Evolutionary conservation across 2,888 invertebrate genomes (phyloP).

Genomic region (Cantharis rustica): DNA sequence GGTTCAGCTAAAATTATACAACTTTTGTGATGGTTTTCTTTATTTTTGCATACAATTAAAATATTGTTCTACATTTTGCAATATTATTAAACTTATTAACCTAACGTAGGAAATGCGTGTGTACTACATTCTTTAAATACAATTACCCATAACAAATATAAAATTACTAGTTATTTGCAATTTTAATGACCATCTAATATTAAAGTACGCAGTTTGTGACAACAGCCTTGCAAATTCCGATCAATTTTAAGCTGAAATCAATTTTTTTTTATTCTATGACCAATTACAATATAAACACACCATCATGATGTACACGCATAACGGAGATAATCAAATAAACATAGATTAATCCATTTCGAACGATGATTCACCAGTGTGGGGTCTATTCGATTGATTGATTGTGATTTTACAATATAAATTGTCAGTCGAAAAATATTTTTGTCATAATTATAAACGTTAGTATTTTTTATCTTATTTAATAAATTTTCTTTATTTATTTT

Average conservation of each 20-base stretch:
- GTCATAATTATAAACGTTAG: neutral
- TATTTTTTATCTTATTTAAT: neutral
- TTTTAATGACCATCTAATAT: neutral
- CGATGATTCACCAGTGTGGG: conserved; percentile 39
- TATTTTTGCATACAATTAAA: neutral
- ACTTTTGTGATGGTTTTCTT: neutral
- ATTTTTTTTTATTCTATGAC: neutral
- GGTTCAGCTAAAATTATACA: neutral
- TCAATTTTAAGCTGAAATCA: neutral
- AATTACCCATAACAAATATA: neutral
- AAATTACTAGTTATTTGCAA: neutral
- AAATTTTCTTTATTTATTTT: neutral
- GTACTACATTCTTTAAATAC: neutral
- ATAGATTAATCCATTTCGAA: conserved; percentile 37
- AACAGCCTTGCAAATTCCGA: neutral
- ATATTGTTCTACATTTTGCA: neutral
- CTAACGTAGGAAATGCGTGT: neutral
- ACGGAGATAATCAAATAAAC: conserved; percentile 40
- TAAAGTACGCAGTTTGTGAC: neutral
- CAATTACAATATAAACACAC: neutral
- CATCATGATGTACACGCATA: conserved; percentile 13
- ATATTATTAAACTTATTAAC: neutral
- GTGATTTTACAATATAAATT: conserved; percentile 3
- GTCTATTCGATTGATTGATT: conserved; percentile 27
- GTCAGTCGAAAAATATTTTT: neutral